Evolutionary conservation across 2,113 vertebrate species (phyloP).

Genomic region (Setophaga petechia): DNA sequence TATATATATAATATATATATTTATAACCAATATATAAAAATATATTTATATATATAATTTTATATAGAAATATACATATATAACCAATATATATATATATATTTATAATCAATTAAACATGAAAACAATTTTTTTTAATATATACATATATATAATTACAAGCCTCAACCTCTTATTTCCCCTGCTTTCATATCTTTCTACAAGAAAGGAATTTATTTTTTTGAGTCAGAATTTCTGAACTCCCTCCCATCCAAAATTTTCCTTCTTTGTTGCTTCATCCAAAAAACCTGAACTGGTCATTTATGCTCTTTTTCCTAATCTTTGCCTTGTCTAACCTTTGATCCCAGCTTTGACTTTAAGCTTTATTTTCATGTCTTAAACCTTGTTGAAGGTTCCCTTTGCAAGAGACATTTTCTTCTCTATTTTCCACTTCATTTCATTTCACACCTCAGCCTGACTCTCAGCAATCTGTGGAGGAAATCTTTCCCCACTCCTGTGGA

Average conservation of each 20-base stretch:
- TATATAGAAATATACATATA: too few relatives aligned
- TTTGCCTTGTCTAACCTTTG: not conserved
- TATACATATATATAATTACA: too few relatives aligned
- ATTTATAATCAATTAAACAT: too few relatives aligned
- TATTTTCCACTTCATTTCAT: not conserved
- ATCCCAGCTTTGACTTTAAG: not conserved
- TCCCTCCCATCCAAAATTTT: not conserved
- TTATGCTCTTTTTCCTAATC: not conserved
- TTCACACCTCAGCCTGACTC: not conserved
- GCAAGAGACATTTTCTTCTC: not conserved
- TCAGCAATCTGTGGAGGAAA: not conserved
- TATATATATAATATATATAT: too few relatives aligned
- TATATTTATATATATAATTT: too few relatives aligned
- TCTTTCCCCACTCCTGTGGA: not conserved
- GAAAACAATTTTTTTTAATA: too few relatives aligned
- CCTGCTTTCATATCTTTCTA: not conserved
- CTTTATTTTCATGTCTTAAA: not conserved
- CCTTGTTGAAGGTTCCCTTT: not conserved
- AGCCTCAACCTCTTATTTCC: not conserved
- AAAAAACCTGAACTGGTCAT: not conserved
- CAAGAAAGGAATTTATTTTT: not conserved
- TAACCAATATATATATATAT: too few relatives aligned
- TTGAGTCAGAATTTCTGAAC: not conserved
- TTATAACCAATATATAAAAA: too few relatives aligned
- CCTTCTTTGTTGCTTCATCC: not conserved